Conservation (phyloP, 2,113 vertebrate species). For the Sorex fumeus region DNA sequence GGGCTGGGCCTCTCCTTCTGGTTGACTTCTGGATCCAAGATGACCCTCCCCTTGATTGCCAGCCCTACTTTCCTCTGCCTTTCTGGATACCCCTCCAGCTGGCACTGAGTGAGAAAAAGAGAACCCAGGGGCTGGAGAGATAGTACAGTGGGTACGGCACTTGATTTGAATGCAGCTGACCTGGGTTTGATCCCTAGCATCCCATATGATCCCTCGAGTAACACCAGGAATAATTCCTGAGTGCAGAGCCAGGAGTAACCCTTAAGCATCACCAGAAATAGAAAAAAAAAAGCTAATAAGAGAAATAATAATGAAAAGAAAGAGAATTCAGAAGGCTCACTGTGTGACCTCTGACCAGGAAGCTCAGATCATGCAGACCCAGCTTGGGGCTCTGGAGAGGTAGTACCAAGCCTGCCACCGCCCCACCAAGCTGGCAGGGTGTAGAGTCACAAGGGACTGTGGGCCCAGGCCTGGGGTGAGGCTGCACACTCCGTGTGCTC, state of each 20-base stretch:
- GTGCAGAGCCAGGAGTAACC: no score
- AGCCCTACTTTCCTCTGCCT: conserved; percentile 34
- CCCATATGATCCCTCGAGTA: no score
- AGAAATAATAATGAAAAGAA: no score
- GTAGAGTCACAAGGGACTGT: fast-evolving
- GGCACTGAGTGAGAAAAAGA: background rate
- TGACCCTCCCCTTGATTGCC: conserved; percentile 22
- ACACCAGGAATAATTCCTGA: no score
- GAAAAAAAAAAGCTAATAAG: background rate
- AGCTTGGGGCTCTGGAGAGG: background rate
- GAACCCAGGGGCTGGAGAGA: no score
- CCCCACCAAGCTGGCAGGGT: background rate
- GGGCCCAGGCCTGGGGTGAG: background rate
- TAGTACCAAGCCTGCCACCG: background rate
- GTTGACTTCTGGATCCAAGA: conserved; percentile 35
- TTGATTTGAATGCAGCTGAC: no score
- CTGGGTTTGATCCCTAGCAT: no score
- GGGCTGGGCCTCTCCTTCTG: conserved; percentile 52
- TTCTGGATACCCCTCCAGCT: background rate
- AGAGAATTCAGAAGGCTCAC: background rate
- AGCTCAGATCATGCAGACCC: background rate
- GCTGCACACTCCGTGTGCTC: background rate
- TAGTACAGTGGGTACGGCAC: no score
- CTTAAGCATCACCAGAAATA: no score
- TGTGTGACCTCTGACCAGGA: background rate